phyloP scores from a whole-genome alignment of 37 sponge, comb jelly and placozoan genomes.

The Theonella swinhoei region DNA sequence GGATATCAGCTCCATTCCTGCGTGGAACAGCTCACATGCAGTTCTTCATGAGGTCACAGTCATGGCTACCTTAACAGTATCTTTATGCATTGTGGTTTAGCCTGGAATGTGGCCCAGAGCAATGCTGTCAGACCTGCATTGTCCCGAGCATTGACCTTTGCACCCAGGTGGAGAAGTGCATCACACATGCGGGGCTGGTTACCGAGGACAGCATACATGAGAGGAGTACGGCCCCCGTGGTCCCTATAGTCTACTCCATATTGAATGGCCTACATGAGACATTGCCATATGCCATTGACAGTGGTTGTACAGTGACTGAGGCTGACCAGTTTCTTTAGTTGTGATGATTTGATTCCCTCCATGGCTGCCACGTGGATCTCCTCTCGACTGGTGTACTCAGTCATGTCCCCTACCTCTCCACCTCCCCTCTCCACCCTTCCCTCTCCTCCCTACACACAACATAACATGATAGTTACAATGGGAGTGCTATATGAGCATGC shows the following conservation, averaged over 20 bases:
- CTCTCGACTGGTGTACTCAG: slow-evolving; percentile 29
- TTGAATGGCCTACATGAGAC: slow-evolving; percentile 39
- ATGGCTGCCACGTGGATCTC: slow-evolving; percentile 78
- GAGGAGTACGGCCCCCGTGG: slow-evolving; percentile 81
- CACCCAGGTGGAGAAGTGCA: slow-evolving; percentile 58
- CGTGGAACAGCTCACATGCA: not conserved
- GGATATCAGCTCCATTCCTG: slow-evolving; percentile 66
- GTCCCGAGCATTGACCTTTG: slow-evolving; percentile 64
- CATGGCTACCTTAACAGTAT: slow-evolving; percentile 64
- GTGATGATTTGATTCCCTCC: slow-evolving; percentile 55
- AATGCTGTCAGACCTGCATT: slow-evolving; percentile 60
- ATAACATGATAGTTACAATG: not conserved
- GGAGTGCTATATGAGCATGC: not conserved
- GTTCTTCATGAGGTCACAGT: not conserved
- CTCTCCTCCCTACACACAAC: not conserved
- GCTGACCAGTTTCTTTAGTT: slow-evolving; percentile 62
- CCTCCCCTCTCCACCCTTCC: not conserved
- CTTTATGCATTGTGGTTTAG: slow-evolving; percentile 60
- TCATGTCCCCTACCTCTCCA: not conserved
- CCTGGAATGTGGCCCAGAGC: slow-evolving; percentile 79
- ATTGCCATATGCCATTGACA: too few relatives aligned
- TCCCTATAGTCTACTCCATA: slow-evolving; percentile 78
- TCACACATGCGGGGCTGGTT: slow-evolving; percentile 83
- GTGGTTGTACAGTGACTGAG: too few relatives aligned
- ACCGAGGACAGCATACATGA: slow-evolving; percentile 89